Evolutionary conservation across 2,888 invertebrate species (phyloP), one percentile per base, ranked within the genome.

Genomic region (Yponomeuta cagnagella): DNA sequence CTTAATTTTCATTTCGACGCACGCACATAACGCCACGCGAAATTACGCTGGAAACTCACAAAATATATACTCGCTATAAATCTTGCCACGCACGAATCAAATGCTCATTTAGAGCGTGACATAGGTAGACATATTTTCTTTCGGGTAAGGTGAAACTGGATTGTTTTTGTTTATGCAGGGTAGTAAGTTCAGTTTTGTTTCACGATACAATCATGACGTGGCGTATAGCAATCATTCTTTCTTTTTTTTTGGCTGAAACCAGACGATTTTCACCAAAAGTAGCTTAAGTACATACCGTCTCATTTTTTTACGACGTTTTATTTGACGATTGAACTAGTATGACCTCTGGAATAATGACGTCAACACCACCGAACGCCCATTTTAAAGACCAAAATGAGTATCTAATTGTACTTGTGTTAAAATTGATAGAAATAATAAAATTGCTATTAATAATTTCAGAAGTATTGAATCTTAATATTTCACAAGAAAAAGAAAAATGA

Each of bases 1-100:
- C 79, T 81, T 82, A 80, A 85, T 86, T 83, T 82, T 82, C 80
- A 80, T 85, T 85, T 81, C 73, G 73, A 78, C 76, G 74, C 76
- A 79, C 79, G 79, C 77, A 77, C 72, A 48, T 72, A 43, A 12
- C 66, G 65, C 66, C 48, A 43, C 69, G 9, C 43, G n/a, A 58
- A 58, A 69, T 69, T 58, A 69, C 69, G 30, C 6, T 63, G 33
- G 33, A 48, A 67, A 48, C 33, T 68, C 48, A 43, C 43, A n/a
- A 68, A 68, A 68, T 68, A 58, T 58, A 15, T n/a, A 68, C 68
- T 12, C 23, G 68, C 43, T 68, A 68, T 48, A 68, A 68, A 37
- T 68, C 65, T 65, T 65, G 30, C 15, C 52, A 65, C 33, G 31
- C 31, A 65, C 30, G 30, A 65, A 65, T 65, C 65, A 65, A 65